Percentiles rank a stretch among this genome's conserved stretches.
phyloP scores from a whole-genome alignment of 2,113 vertebrate species.

The Gymnorhina tibicen region DNA sequence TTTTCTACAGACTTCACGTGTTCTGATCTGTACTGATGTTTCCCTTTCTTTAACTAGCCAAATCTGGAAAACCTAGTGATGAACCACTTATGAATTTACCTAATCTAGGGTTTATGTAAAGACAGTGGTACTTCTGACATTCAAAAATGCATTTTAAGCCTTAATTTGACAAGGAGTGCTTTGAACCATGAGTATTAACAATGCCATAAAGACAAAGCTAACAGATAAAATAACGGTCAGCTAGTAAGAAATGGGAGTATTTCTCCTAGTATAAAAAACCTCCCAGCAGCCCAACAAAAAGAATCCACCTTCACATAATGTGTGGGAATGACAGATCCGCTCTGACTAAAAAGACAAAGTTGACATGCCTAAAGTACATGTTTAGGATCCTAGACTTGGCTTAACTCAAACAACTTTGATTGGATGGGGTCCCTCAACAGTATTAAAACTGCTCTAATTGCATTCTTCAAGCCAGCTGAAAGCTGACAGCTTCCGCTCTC shows the following conservation, averaged over 20 bases:
- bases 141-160: conserved; percentile 38
- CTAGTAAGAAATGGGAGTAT: not conserved
- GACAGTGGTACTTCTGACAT: not conserved
- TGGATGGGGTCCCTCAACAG: conserved; percentile 73
- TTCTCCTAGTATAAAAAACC: not conserved
- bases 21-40: not conserved
- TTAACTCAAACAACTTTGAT: conserved; percentile 65
- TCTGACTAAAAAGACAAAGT: conserved; percentile 4
- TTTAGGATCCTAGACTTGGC: conserved; percentile 68
- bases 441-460: conserved; percentile 80
- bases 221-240: not conserved
- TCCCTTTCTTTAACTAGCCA: not conserved
- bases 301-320: not conserved
- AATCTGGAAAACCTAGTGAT: not conserved
- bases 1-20: not conserved
- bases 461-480: conserved; percentile 80
- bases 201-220: not conserved
- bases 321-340: not conserved
- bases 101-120: not conserved
- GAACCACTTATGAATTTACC: not conserved
- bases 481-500: conserved; percentile 80
- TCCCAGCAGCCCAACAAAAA: not conserved
- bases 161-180: conserved; percentile 51
- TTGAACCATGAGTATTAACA: conserved; percentile 27
- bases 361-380: not conserved